These are phyloP conservation scores for Ochotona princeps DNA, from an alignment of 2,113 vertebrate species.

Conservation along the genomic window DNA sequence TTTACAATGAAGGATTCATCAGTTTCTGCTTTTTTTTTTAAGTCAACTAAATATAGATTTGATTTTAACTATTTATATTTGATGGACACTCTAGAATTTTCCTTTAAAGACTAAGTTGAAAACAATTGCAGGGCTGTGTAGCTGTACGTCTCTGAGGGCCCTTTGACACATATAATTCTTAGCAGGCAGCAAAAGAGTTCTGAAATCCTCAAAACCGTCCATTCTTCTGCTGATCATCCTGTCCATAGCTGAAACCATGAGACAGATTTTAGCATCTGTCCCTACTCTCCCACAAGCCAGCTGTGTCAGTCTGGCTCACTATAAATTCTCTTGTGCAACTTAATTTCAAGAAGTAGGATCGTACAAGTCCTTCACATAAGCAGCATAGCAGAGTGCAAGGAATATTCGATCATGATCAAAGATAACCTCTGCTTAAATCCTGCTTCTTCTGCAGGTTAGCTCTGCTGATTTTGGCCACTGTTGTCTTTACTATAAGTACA, in stretches of 20 bases:
- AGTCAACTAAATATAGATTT: conserved; percentile 21
- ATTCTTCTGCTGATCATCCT: not conserved
- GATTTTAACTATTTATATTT: conserved; percentile 52
- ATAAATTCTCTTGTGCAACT: not conserved
- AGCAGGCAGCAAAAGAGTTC: not conserved
- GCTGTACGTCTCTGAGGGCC: not conserved
- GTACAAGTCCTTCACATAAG: not conserved
- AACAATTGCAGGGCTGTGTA: not conserved
- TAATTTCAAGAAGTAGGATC: no score
- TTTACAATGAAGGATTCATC: conserved; percentile 48
- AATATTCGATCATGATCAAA: not conserved
- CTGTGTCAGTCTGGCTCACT: not conserved
- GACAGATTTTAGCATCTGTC: not conserved
- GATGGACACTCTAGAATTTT: not conserved
- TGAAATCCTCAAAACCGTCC: conserved; percentile 23
- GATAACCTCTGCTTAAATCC: not conserved
- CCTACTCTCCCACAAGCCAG: not conserved
- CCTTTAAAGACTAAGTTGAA: conserved; percentile 22
- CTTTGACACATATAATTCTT: not conserved
- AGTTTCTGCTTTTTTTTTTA: conserved; percentile 26
- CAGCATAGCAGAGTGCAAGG: not conserved
- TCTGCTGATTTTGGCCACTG: not conserved
- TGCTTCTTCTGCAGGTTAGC: not conserved
- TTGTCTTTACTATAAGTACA: not conserved
- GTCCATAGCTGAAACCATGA: not conserved